Evolutionary conservation across 2,797 vertebrate genomes (phyloP), one percentile per base, ranked within the genome.

Genomic region (Microctenopoma lineatum): DNA sequence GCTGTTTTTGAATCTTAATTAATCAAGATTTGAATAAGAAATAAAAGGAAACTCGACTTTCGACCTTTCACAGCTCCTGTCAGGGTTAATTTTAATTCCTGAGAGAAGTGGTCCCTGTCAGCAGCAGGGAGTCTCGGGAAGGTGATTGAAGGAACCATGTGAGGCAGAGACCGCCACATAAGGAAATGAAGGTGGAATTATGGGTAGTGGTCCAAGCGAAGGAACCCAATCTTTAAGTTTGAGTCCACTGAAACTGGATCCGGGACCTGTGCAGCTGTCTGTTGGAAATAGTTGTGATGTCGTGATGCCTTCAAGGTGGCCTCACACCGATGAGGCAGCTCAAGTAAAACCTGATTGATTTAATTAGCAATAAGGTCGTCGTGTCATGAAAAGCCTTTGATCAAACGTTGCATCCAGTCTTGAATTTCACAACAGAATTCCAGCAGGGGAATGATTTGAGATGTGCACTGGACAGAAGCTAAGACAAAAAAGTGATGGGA

Each of bases 231-330:
- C 91, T 92, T 76, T 53, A 80, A 64, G 84, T 66, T 70, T 66
- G 44, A 53, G 34, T 65, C 50, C 18, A 16, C 66, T 88, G 94
- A 93, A 90, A 93, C 87, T 26, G 26, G 92, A 95, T 91, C 87
- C 75, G 65, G 70, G 78, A 75, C 45, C 75, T 64, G 18, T 27
- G 84, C 94, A 95, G 93, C 94, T 94, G 94, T 91, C 81, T 61
- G 61, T 68, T 84, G 73, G 81, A 90, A 88, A 90, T 87, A 90
- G 82, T 79, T 80, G 67, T 60, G 59, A 83, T 59, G 77, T 66
- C 1, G 57, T 14, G 75, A 70, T 27, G 18, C 67, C 63, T 87
- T 62, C 46, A n/a, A 29, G 56, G 66, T 29, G 66, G 41, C 72
- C 66, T 81, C 59, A 71, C 3, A n/a, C 72, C 80, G 72, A 81